phyloP scores from a whole-genome alignment of 2,797 vertebrate genomes.

The Pipistrellus pipistrellus region DNA sequence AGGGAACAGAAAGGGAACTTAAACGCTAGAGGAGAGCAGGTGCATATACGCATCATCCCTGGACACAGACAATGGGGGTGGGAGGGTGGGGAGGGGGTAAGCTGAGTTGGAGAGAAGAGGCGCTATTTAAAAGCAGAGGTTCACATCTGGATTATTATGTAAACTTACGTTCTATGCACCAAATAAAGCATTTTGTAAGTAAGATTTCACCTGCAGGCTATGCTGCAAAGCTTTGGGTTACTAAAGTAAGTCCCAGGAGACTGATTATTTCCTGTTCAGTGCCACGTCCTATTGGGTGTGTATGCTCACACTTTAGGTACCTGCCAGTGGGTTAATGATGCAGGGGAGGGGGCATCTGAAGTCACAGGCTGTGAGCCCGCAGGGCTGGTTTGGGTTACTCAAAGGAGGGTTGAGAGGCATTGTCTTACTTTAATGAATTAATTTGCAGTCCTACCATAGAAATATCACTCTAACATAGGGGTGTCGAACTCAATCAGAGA shows the following conservation, averaged over 20 bases:
- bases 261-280: conserved; percentile 35
- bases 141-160: neutral
- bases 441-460: neutral
- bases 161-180: conserved; percentile 32
- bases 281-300: neutral
- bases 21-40: neutral
- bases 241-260: neutral
- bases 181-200: conserved; percentile 65
- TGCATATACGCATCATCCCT: no score
- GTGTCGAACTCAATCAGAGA: no score
- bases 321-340: neutral
- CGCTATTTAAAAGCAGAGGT: neutral
- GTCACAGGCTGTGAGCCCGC: neutral
- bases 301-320: neutral
- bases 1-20: neutral
- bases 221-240: conserved; percentile 20
- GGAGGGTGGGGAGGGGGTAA: neutral
- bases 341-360: neutral
- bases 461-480: neutral
- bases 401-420: neutral
- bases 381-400: neutral
- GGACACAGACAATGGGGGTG: no score
- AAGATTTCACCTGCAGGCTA: conserved; percentile 59
- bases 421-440: neutral
- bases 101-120: neutral